phyloP scores from a whole-genome alignment of 2,113 vertebrate genomes.

The Ariopsis seemanni region DNA sequence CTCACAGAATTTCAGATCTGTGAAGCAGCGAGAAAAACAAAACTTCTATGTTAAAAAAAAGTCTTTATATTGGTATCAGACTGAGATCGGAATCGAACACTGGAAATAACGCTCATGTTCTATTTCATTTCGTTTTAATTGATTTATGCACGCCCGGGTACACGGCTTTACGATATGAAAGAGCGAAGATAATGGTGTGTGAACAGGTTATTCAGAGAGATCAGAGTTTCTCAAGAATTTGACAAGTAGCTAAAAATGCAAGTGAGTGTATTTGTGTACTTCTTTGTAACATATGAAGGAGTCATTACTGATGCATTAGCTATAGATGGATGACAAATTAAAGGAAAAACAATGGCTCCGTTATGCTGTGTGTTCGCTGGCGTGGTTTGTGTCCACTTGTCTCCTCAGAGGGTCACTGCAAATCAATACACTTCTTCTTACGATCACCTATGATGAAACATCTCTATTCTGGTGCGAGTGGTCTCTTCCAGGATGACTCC shows the following conservation, averaged over 20 bases:
- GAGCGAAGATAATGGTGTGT: not conserved
- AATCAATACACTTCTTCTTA: not conserved
- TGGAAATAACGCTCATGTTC: not conserved
- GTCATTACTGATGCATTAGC: not conserved
- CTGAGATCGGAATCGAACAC: constrained; percentile 60
- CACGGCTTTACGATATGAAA: not conserved
- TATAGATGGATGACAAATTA: not conserved
- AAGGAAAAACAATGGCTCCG: not conserved
- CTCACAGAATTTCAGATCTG: not conserved
- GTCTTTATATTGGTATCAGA: constrained; percentile 54
- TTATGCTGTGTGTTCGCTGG: not conserved
- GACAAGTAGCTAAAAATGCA: not conserved
- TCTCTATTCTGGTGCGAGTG: not conserved
- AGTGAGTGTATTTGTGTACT: not conserved
- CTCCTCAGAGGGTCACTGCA: not conserved
- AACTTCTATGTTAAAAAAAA: not conserved
- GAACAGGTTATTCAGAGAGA: not conserved
- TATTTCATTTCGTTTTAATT: not conserved
- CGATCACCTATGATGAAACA: not conserved
- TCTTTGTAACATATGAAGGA: not conserved
- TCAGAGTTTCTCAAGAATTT: not conserved
- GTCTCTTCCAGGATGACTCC: not conserved
- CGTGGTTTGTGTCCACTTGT: not conserved
- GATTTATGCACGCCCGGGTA: not conserved
- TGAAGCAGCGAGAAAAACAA: not conserved